Base-by-base conservation (phyloP, 2,888 invertebrate genomes). In the Serripes groenlandicus region DNA sequence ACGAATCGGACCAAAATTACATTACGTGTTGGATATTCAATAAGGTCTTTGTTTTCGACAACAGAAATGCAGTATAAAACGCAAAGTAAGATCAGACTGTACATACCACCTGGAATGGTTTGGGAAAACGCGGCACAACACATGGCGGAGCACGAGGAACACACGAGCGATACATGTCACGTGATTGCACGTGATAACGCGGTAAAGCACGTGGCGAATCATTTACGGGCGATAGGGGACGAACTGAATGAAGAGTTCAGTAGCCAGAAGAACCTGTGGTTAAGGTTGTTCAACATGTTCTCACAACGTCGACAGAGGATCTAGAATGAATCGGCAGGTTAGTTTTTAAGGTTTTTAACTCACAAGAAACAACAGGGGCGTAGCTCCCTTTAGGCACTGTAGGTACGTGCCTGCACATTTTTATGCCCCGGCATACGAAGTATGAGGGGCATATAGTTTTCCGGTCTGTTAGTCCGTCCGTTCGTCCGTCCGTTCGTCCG, bases 211-310 rank as follows among this genome's bases (percentile, higher is more conserved):
- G 69, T 75, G 26, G 75, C 69, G 3, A 58, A 66, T 5, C 68
- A 75, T 56, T 42, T 75, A 30, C 23, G 75, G n/a, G 34, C 37
- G 21, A 75, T 75, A n/a, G 75, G 37, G 18, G 75, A 75, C n/a
- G 58, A 75, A 56, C 56, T 75, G n/a, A 68, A 75, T 35, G 75
- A 28, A 26, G 69, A 75, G 28, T 75, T 68, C 37, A 68, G 68
- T 15, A 69, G 32, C 9, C 15, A 28, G 21, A 30, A 52, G 0
- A 62, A 62, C 32, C 9, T 62, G n/a, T 62, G 62, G 62, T n/a
- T 32, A n/a, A 32, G 62, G n/a, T 7, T 62, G 1, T 32, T 34
- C 62, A 62, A 62, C n/a, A 11, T 62, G 11, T 18, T 62, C 1
- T 4, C n/a, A n/a, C 32, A 34, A 21, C 62, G 49, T 21, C 15